phyloP scores from a whole-genome alignment of 2,797 vertebrate genomes.

The Furcifer pardalis region DNA sequence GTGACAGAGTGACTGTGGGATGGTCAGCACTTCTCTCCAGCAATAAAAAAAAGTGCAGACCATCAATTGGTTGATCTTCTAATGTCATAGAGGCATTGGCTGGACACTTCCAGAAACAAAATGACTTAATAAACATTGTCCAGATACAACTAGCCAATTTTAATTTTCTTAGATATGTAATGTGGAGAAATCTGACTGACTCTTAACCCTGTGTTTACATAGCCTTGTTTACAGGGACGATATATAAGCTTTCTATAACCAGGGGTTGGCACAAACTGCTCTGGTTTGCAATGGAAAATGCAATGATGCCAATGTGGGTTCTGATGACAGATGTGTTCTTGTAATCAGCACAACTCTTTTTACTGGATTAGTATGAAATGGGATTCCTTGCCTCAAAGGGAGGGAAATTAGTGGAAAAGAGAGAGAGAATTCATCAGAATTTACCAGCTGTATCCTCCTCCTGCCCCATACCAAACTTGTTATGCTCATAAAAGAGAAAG shows the following conservation, averaged over 20 bases:
- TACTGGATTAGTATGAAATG: conserved; percentile 17
- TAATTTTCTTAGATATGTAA: conserved; percentile 8
- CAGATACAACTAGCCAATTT: background rate
- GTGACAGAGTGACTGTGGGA: too few species aligned
- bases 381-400: conserved; percentile 19
- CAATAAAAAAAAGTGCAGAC: too few species aligned
- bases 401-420: conserved; percentile 33
- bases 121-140: background rate
- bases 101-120: background rate
- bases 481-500: conserved; percentile 32
- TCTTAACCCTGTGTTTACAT: background rate
- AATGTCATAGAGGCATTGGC: background rate
- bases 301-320: background rate
- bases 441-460: background rate
- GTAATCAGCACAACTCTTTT: conserved; percentile 25
- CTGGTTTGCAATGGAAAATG: background rate
- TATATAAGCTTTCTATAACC: conserved; percentile 4
- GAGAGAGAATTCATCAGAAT: conserved; percentile 6
- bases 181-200: background rate
- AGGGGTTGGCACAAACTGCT: background rate
- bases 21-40: too few species aligned
- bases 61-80: background rate
- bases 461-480: background rate
- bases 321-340: background rate
- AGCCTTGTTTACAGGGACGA: background rate